Percentiles rank a stretch among this genome's conserved stretches.
Evolutionary conservation across 2,113 vertebrate species (phyloP).

Genomic region (Eolophus roseicapilla): DNA sequence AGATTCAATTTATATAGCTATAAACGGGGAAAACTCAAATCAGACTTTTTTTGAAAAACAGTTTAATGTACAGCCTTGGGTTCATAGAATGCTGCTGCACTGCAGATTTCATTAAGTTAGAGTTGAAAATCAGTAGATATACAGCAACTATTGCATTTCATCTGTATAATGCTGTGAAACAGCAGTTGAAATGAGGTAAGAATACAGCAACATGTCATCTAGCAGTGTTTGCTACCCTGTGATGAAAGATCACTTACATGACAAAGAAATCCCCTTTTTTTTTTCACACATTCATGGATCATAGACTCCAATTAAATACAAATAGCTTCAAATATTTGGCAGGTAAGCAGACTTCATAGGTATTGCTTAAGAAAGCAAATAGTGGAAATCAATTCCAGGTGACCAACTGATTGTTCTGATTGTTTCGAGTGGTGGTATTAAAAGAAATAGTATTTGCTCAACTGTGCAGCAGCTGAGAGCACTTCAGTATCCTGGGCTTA

Average conservation of each 20-base stretch:
- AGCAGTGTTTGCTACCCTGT: not conserved
- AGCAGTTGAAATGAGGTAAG: not conserved
- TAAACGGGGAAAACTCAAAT: not conserved
- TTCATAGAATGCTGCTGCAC: slow-evolving; percentile 3
- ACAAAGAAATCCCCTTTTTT: not conserved
- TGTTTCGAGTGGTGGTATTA: not conserved
- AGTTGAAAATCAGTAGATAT: not conserved
- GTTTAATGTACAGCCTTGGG: not conserved
- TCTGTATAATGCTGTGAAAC: not conserved
- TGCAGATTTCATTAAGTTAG: slow-evolving; percentile 31
- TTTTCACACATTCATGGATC: not conserved
- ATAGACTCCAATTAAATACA: not conserved
- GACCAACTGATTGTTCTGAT: not conserved
- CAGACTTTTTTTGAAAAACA: not conserved
- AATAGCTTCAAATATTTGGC: not conserved
- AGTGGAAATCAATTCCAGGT: not conserved
- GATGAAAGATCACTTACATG: not conserved
- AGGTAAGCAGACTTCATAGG: not conserved
- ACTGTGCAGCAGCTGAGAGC: not conserved
- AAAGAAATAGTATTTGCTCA: not conserved
- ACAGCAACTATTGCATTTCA: not conserved
- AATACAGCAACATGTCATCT: not conserved
- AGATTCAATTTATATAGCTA: slow-evolving; percentile 12
- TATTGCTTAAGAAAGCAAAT: not conserved
- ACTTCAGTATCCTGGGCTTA: slow-evolving; percentile 24